Conservation (phyloP, 2,888 invertebrate species). For the Dolichopus griseipennis region DNA sequence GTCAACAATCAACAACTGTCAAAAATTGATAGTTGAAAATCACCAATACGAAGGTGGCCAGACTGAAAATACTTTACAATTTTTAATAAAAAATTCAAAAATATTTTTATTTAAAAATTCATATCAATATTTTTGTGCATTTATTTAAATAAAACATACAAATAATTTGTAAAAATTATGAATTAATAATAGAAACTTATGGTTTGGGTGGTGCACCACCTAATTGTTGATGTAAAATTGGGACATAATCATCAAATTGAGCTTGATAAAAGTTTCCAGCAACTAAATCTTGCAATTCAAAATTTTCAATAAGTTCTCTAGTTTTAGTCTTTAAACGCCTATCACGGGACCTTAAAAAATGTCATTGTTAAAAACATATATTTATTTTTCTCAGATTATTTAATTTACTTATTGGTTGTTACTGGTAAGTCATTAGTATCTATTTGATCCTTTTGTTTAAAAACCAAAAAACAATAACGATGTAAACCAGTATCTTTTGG, state of each 20-base stretch:
- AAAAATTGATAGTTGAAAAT: too few species aligned
- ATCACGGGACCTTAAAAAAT: constrained; percentile 18
- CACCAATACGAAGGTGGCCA: background rate
- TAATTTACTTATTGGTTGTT: constrained; percentile 13
- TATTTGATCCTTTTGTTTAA: constrained; percentile 66
- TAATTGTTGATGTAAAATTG: constrained; percentile 40
- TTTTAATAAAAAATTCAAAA: too few species aligned
- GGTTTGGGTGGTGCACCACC: constrained; percentile 6
- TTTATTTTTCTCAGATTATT: constrained; percentile 11
- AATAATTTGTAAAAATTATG: too few species aligned
- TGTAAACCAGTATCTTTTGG: constrained; percentile 62
- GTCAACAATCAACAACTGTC: background rate
- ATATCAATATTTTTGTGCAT: too few species aligned
- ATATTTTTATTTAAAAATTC: too few species aligned
- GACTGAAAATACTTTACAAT: background rate
- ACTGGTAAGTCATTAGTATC: constrained; percentile 41
- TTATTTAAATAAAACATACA: too few species aligned
- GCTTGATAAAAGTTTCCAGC: constrained; percentile 78
- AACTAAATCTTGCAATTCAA: constrained; percentile 61
- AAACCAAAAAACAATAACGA: constrained; percentile 65
- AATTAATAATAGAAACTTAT: background rate
- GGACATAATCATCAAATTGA: constrained; percentile 73
- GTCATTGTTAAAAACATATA: background rate
- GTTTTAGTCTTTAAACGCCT: constrained; percentile 48
- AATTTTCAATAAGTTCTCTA: constrained; percentile 60